Conservation (phyloP, 2,113 vertebrate species). For the Hipposideros armiger region DNA sequence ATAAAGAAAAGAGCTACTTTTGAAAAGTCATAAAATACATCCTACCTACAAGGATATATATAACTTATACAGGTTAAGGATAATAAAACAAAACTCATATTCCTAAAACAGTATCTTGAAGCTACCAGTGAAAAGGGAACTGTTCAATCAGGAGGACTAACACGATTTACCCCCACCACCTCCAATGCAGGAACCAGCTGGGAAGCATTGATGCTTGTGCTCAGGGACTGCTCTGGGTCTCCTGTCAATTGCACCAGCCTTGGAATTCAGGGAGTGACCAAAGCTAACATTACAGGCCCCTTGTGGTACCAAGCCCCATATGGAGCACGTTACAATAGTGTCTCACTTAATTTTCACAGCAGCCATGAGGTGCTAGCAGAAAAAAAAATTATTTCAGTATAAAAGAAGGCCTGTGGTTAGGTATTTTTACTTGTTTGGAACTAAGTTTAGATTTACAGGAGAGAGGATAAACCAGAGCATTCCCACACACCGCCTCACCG, state of each 20-base stretch:
- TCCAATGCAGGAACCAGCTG: neutral
- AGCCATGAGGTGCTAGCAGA: neutral
- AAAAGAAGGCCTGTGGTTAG: neutral
- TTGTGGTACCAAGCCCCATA: neutral
- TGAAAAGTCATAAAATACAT: neutral
- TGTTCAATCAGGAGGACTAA: neutral
- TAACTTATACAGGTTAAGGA: neutral
- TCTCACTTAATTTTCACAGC: neutral
- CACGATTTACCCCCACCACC: fast-evolving
- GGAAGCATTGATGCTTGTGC: neutral
- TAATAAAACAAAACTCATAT: neutral
- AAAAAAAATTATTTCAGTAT: neutral
- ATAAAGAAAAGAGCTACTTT: neutral
- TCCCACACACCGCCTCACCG: neutral
- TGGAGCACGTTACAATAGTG: neutral
- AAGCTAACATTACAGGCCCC: neutral
- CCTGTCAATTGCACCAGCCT: neutral
- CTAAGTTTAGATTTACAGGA: neutral
- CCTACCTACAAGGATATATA: neutral
- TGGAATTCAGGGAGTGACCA: neutral
- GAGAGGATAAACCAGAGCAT: neutral
- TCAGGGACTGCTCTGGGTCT: neutral
- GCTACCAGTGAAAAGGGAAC: neutral
- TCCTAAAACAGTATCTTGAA: neutral
- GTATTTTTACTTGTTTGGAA: neutral